Evolutionary conservation across 1,140 invertebrate species (phyloP).

Genomic region (Aphidius ervi): DNA sequence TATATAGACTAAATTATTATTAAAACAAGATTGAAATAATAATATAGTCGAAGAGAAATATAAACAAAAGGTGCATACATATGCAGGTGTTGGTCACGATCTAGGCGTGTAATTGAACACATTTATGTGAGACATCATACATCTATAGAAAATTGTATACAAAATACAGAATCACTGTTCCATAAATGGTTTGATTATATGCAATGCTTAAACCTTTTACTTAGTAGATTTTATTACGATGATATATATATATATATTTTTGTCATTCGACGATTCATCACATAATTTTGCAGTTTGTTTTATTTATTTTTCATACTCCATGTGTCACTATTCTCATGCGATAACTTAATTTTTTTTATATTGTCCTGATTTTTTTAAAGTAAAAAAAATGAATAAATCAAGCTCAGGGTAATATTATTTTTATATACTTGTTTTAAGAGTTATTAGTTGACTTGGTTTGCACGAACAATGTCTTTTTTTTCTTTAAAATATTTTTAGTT

Average conservation of each 20-base stretch:
- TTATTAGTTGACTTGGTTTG: no score
- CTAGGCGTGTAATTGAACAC: conserved; percentile 1
- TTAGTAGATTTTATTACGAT: conserved; percentile 5
- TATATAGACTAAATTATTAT: no score
- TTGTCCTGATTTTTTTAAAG: not conserved
- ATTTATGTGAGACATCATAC: not conserved
- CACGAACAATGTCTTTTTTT: no score
- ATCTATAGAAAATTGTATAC: not conserved
- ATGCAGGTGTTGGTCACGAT: not conserved
- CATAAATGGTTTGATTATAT: conserved; percentile 7
- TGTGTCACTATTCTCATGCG: conserved; percentile 1
- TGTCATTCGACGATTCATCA: conserved; percentile 5
- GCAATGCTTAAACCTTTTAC: not conserved
- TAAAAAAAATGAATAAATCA: no score
- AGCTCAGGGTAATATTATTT: no score
- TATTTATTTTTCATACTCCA: not conserved
- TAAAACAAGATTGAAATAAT: no score
- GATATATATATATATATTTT: not conserved
- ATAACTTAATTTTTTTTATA: not conserved
- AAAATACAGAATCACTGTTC: not conserved
- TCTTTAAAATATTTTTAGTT: no score
- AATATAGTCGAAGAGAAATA: no score
- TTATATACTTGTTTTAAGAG: no score
- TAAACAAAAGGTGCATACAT: no score
- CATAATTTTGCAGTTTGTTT: not conserved